Evolutionary conservation across 2,797 vertebrate genomes (phyloP).

Genomic region (Gorsachius magnificus): DNA sequence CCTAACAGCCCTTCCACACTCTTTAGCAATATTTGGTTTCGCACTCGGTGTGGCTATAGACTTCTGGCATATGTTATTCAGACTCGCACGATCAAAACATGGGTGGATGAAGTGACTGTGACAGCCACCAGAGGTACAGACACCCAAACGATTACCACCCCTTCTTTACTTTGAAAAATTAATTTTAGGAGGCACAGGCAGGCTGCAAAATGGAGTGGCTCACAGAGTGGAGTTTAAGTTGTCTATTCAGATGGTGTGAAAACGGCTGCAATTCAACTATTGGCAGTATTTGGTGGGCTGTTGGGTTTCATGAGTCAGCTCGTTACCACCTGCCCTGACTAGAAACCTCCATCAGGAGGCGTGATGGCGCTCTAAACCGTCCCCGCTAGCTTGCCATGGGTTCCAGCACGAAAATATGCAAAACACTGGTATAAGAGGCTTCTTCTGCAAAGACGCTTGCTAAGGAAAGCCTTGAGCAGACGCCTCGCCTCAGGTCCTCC

Average conservation of each 20-base stretch:
- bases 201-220: rapidly evolving
- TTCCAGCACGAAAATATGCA: rapidly evolving
- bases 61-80: rapidly evolving
- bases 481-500: neutral
- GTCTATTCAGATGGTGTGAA: rapidly evolving
- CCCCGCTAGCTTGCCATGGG: rapidly evolving
- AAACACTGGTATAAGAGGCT: too few species aligned
- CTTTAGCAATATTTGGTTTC: neutral
- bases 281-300: rapidly evolving
- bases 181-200: neutral
- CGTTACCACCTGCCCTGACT: neutral
- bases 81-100: rapidly evolving
- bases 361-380: rapidly evolving
- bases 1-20: neutral
- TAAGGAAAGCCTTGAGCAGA: neutral
- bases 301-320: rapidly evolving
- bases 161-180: rapidly evolving
- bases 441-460: neutral
- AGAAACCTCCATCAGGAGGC: neutral
- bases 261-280: rapidly evolving
- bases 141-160: rapidly evolving
- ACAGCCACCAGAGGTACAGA: neutral
- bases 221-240: rapidly evolving
- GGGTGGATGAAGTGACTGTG: rapidly evolving
- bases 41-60: rapidly evolving